Evolutionary conservation across 2,888 invertebrate genomes (phyloP).

Genomic region (Stramonita haemastoma): DNA sequence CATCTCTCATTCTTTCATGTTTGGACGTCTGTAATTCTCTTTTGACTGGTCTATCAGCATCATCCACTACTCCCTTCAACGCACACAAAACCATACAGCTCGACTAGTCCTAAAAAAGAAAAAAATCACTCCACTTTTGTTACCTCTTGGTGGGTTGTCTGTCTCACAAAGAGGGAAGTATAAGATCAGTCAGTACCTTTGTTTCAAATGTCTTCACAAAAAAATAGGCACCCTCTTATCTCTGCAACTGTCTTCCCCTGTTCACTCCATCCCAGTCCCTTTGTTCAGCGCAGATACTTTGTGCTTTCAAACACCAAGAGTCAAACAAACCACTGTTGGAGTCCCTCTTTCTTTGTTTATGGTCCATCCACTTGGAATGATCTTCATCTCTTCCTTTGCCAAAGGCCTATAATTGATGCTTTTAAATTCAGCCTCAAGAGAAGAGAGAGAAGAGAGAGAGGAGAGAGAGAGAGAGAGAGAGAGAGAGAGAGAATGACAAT

Average conservation of each 20-base stretch:
- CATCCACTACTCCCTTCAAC: too few relatives aligned
- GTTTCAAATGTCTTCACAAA: too few relatives aligned
- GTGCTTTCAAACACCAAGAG: not conserved
- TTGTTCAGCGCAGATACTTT: not conserved
- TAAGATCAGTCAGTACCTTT: too few relatives aligned
- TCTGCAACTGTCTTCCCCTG: not conserved
- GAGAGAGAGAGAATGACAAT: not conserved
- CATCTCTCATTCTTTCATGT: too few relatives aligned
- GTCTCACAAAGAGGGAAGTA: too few relatives aligned
- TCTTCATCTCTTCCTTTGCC: too few relatives aligned
- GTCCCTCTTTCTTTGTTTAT: not conserved
- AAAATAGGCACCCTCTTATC: not conserved
- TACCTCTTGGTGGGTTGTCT: too few relatives aligned
- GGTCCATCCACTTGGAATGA: not conserved
- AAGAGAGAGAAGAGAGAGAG: not conserved
- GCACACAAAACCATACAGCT: too few relatives aligned
- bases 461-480: constrained; percentile 6
- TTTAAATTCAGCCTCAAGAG: not conserved
- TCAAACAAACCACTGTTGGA: not conserved
- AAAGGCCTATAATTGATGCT: not conserved
- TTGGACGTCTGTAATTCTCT: too few relatives aligned
- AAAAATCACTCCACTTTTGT: too few relatives aligned
- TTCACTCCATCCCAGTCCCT: not conserved
- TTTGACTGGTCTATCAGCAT: too few relatives aligned
- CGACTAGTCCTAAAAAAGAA: too few relatives aligned